A percentile compares a stretch with the other conserved stretches of the same genome.
These are phyloP conservation scores for Lasioglossum zephyrum DNA, from an alignment of 2,888 invertebrate species.

Conservation along the genomic window DNA sequence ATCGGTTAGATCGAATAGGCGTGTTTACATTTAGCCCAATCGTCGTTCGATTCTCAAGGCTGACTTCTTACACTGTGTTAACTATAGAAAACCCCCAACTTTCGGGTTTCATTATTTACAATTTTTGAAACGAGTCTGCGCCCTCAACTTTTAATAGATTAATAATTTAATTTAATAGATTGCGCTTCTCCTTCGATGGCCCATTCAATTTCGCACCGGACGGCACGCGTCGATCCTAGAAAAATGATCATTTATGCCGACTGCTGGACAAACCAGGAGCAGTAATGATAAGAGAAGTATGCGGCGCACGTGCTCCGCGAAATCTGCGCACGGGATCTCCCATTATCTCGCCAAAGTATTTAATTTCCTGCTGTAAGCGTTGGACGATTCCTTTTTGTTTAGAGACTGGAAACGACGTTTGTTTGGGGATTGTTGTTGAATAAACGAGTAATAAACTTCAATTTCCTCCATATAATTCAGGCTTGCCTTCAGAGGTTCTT, in stretches of 20 bases:
- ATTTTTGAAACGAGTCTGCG: too few relatives aligned
- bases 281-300: background rate
- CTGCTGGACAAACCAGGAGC: background rate
- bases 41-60: too few relatives aligned
- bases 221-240: background rate
- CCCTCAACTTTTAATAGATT: background rate
- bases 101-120: too few relatives aligned
- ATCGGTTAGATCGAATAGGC: too few relatives aligned
- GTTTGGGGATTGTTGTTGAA: background rate
- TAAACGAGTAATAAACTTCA: background rate
- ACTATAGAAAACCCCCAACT: too few relatives aligned
- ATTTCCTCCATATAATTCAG: background rate
- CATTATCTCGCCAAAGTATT: slow-evolving; percentile 1
- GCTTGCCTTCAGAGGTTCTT: background rate
- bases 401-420: background rate
- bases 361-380: background rate
- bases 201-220: background rate
- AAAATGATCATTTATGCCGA: background rate
- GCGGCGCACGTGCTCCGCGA: slow-evolving; percentile 1
- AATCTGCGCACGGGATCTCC: background rate
- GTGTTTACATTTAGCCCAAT: too few relatives aligned
- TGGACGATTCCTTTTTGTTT: background rate
- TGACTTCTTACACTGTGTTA: too few relatives aligned
- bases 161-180: too few relatives aligned
- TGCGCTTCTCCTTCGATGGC: background rate